phyloP scores from a whole-genome alignment of 2,888 invertebrate species.

The Oligia latruncula region DNA sequence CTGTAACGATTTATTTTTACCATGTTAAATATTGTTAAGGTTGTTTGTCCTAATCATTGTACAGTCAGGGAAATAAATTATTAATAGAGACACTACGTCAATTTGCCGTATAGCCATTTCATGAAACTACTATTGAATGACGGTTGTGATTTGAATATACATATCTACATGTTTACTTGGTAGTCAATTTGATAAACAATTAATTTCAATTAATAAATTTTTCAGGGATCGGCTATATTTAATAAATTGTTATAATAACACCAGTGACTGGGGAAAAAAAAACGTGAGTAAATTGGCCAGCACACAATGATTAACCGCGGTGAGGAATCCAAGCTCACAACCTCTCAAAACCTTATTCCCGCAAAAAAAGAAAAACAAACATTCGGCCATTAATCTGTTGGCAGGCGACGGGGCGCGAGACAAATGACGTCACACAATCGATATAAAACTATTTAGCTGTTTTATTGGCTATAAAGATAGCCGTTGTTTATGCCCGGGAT shows the following conservation, averaged over 20 bases:
- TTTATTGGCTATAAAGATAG: slow-evolving; percentile 81
- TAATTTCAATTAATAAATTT: fast-evolving
- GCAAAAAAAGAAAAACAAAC: slow-evolving; percentile 42
- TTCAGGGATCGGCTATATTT: neutral
- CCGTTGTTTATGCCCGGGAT: slow-evolving; percentile 66
- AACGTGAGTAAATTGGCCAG: neutral
- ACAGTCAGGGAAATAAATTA: neutral
- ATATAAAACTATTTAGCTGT: slow-evolving; percentile 82
- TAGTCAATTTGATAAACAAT: neutral
- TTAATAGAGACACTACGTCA: neutral
- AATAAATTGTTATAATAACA: neutral
- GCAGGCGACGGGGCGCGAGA: slow-evolving; percentile 74
- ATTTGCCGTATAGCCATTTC: neutral
- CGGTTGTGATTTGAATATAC: neutral
- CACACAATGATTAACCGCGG: neutral
- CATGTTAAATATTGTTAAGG: neutral
- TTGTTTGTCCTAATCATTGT: neutral
- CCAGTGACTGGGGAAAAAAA: neutral
- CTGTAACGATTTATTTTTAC: neutral
- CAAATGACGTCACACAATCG: slow-evolving; percentile 77
- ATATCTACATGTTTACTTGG: neutral
- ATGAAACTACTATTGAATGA: neutral
- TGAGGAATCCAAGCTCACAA: neutral
- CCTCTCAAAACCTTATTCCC: neutral
- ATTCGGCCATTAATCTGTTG: slow-evolving; percentile 71